Evolutionary conservation across 1,140 invertebrate genomes (phyloP).

Genomic region (Anastatus disparis): DNA sequence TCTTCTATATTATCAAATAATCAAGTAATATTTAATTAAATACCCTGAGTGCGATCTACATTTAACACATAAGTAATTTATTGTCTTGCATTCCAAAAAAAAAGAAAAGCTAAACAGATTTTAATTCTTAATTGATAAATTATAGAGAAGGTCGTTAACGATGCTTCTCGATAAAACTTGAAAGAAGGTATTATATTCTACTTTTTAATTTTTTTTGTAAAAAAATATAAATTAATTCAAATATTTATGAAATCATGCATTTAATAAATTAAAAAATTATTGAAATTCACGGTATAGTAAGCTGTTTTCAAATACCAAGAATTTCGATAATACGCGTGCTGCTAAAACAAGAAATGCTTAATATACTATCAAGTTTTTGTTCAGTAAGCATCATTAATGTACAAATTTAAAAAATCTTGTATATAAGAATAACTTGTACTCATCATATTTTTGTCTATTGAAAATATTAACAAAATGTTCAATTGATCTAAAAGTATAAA

Average conservation of each 20-base stretch:
- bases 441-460: conserved; percentile 47
- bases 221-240: background rate
- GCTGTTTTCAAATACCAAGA: too few relatives aligned
- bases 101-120: conserved; percentile 8
- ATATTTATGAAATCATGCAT: background rate
- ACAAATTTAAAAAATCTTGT: conserved; percentile 40
- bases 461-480: conserved; percentile 17
- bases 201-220: too few relatives aligned
- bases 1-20: conserved; percentile 54
- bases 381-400: conserved; percentile 36
- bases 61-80: conserved; percentile 47
- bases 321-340: too few relatives aligned
- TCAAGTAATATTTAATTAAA: conserved; percentile 42
- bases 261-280: background rate
- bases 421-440: conserved; percentile 38
- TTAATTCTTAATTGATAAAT: conserved; percentile 27
- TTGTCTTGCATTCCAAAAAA: conserved; percentile 48
- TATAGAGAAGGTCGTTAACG: conserved; percentile 19
- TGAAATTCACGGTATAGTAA: too few relatives aligned
- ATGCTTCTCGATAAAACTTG: conserved; percentile 7
- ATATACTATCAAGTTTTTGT: conserved; percentile 17
- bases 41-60: conserved; percentile 36
- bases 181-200: background rate
- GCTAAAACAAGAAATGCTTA: background rate
- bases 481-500: conserved; percentile 7